phyloP scores from a whole-genome alignment of 2,888 invertebrate genomes.

The Stenurella melanura region DNA sequence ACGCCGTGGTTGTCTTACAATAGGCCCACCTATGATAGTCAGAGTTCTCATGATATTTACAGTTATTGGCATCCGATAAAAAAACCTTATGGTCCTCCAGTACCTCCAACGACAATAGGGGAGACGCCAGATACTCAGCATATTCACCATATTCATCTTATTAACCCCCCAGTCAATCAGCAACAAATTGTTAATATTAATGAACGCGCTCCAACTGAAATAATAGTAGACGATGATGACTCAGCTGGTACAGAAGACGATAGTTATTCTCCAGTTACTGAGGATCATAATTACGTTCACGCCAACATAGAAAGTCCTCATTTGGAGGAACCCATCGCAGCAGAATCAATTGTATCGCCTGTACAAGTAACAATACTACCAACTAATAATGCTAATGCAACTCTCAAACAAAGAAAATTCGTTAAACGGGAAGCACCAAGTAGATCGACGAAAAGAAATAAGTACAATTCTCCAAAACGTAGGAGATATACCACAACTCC shows the following conservation, averaged over 20 bases:
- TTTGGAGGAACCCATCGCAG: slow-evolving; percentile 46
- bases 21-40: slow-evolving; percentile 46
- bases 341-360: slow-evolving; percentile 48
- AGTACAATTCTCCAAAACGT: slow-evolving; percentile 50
- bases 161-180: slow-evolving; percentile 42
- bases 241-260: slow-evolving; percentile 29
- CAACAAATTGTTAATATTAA: slow-evolving; percentile 56
- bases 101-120: slow-evolving; percentile 14
- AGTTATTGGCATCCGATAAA: slow-evolving; percentile 56
- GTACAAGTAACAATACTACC: background rate
- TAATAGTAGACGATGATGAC: slow-evolving; percentile 45
- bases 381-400: slow-evolving; percentile 1
- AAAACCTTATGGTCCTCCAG: slow-evolving; percentile 50
- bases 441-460: slow-evolving; percentile 49
- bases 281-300: background rate
- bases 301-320: slow-evolving; percentile 43
- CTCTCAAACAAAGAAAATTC: slow-evolving; percentile 49
- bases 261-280: slow-evolving; percentile 1
- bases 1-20: slow-evolving; percentile 55
- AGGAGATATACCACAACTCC: slow-evolving; percentile 49
- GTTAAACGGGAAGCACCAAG: slow-evolving; percentile 52
- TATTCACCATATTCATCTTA: slow-evolving; percentile 53
- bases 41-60: slow-evolving; percentile 23
- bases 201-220: slow-evolving; percentile 40
- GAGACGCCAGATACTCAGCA: slow-evolving; percentile 48